Evolutionary conservation across 1,140 invertebrate species (phyloP), one percentile per base, ranked within the genome.

Genomic region (Zaprionus vittiger): DNA sequence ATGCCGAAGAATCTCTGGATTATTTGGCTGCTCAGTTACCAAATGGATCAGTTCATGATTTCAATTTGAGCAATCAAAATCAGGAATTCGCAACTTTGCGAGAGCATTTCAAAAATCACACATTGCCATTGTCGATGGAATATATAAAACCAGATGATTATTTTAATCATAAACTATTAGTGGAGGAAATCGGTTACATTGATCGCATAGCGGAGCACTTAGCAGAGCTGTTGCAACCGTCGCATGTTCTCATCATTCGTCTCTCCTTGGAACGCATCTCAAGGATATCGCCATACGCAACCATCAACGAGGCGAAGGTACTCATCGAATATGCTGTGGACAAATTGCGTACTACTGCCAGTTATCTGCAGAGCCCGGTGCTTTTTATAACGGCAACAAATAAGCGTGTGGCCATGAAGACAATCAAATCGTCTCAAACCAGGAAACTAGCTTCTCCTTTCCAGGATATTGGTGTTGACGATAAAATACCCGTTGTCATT

Each of bases 401-500:
- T 95, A 96, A 93, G 93, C 94, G 94, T 64, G 94, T 26, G 1
- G 14, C 95, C 87, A 17, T 20, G 2, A 94, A 7, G n/a, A n/a
- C 6, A 9, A 47, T 47, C 1, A 93, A 14, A 12, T 12, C 17
- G 6, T 34, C 57, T 20, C 22, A 11, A 0, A 24, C n/a, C 1
- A 2, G 68, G 62, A 11, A 66, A 15, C 28, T 22, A 12, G 17
- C 7, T 2, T 9, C 77, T 73, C 92, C 28, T 69, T 94, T 82
- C 20, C 95, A 95, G 63, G 80, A 95, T 15, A 93, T 94, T 11
- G 92, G 92, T 76, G 95, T 95, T 64, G 83, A 85, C 17, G 91
- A 93, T 11, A 93, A 96, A 82, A 97, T 96, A 92, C 95, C 97
- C 17, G 95, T 96, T 14, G 96, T 98, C 64, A 98, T 98, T 93